Evolutionary conservation across 2,797 vertebrate species (phyloP).

Genomic region (Anisognathus igniventris): DNA sequence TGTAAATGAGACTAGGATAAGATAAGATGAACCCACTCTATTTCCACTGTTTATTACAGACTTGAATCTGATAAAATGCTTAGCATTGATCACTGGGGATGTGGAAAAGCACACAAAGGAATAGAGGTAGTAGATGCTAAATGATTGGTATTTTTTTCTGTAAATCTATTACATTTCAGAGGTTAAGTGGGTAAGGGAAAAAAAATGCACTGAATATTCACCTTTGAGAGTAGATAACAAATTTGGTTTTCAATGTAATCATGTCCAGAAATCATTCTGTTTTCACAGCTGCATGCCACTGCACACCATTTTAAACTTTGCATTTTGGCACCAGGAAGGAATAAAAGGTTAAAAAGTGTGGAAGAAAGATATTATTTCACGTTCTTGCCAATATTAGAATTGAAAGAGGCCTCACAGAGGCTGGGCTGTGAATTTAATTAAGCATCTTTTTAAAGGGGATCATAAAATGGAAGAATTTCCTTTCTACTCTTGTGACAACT

Average conservation of each 20-base stretch:
- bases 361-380: conserved; percentile 7
- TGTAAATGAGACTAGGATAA: conserved; percentile 23
- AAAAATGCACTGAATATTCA: conserved; percentile 44
- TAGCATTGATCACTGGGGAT: conserved; percentile 43
- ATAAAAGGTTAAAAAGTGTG: conserved; percentile 3
- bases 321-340: conserved; percentile 11
- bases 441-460: neutral
- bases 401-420: neutral
- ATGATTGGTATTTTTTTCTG: conserved; percentile 40
- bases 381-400: neutral
- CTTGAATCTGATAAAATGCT: conserved; percentile 47
- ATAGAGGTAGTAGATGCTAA: conserved; percentile 30
- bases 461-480: neutral
- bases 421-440: conserved; percentile 31
- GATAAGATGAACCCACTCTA: conserved; percentile 26
- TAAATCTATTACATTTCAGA: conserved; percentile 61
- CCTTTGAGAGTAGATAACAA: conserved; percentile 46
- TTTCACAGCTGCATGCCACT: conserved; percentile 60
- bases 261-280: conserved; percentile 31
- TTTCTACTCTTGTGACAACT: neutral
- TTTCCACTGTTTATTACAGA: conserved; percentile 42
- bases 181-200: conserved; percentile 44
- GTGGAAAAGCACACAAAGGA: conserved; percentile 39
- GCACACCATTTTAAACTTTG: conserved; percentile 31
- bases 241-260: conserved; percentile 49